phyloP scores from a whole-genome alignment of 1,140 invertebrate species.

The Drosophila chauvacae region DNA sequence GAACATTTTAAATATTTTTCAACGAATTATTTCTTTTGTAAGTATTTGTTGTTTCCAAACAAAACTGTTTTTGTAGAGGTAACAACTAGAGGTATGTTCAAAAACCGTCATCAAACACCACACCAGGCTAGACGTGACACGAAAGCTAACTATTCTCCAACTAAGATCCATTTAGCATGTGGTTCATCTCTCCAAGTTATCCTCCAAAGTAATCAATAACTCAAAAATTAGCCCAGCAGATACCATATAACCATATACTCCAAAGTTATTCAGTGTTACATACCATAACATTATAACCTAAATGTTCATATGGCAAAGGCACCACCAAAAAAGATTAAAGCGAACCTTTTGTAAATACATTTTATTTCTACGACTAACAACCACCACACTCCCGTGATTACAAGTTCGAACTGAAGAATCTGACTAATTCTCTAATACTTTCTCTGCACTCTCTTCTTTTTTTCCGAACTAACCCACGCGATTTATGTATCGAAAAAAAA shows the following conservation, averaged over 20 bases:
- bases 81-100: conserved; percentile 70
- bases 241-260: conserved; percentile 25
- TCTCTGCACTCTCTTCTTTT: conserved; percentile 50
- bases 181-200: conserved; percentile 59
- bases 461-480: conserved; percentile 29
- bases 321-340: conserved; percentile 45
- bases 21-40: conserved; percentile 30
- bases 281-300: conserved; percentile 57
- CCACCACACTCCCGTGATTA: conserved; percentile 22
- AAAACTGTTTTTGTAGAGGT: conserved; percentile 33
- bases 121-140: conserved; percentile 48
- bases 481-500: conserved; percentile 14
- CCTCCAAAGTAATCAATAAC: conserved; percentile 37
- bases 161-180: conserved; percentile 70
- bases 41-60: conserved; percentile 41
- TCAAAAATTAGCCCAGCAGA: conserved; percentile 21
- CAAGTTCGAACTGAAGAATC: conserved; percentile 8
- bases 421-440: conserved; percentile 41
- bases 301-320: conserved; percentile 74
- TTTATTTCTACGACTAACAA: conserved; percentile 56
- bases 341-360: conserved; percentile 63
- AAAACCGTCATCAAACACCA: conserved; percentile 13
- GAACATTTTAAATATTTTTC: conserved; percentile 26
- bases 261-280: conserved; percentile 67
- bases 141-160: conserved; percentile 42